Evolutionary conservation across 2,797 vertebrate species (phyloP).

Genomic region (Enteromius paludinosus): DNA sequence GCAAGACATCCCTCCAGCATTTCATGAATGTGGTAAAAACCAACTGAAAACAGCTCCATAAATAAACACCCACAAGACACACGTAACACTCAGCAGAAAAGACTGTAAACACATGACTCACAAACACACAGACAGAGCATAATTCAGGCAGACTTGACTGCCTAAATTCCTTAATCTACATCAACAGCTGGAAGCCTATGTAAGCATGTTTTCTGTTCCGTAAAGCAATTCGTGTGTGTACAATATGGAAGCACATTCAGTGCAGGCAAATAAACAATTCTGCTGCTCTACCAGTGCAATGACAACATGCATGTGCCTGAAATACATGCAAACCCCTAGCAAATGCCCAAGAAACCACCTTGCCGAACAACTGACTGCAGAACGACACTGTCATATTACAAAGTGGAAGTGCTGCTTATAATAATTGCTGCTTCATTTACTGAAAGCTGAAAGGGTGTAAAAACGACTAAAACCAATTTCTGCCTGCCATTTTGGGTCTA

Average conservation of each 20-base stretch:
- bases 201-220: conserved; percentile 14
- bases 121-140: conserved; percentile 4
- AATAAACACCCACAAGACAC: conserved; percentile 29
- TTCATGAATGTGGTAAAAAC: conserved; percentile 5
- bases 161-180: conserved; percentile 22
- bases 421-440: background rate
- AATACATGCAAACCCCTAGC: background rate
- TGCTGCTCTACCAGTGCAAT: background rate
- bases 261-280: background rate
- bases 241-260: conserved; percentile 7
- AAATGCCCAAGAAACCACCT: background rate
- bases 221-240: background rate
- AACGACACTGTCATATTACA: background rate
- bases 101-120: conserved; percentile 37
- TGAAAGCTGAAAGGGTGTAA: background rate
- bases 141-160: conserved; percentile 9
- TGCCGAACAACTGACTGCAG: background rate
- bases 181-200: conserved; percentile 33
- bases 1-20: background rate
- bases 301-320: background rate
- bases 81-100: background rate
- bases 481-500: background rate
- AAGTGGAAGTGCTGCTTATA: background rate
- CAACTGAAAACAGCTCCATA: conserved; percentile 17
- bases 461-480: background rate